Base-by-base conservation (phyloP, 2,888 invertebrate species). In the Tetheella fluctuosa region DNA sequence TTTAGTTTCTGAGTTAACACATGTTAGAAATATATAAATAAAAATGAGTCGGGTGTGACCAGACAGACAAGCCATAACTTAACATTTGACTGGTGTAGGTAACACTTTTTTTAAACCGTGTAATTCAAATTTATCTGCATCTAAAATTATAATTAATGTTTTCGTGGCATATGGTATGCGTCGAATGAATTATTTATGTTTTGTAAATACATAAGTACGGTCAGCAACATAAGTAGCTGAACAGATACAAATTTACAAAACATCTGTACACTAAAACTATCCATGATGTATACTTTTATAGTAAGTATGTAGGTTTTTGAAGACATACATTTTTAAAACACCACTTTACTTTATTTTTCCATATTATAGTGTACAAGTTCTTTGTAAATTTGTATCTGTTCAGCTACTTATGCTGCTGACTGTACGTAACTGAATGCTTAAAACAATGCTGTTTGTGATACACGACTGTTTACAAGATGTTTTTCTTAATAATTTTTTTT, bases 111-210 rank as follows among this genome's bases (percentile, higher is more conserved):
- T 64, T 60, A 67, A 67, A 64, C 61, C 75, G 65, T 69, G 73
- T 76, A 70, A 76, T 71, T 69, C 69, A 66, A 71, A 74, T 48
- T 48, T 42, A 42, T 61, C 59, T 60, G 39, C 59, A 73, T 69
- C 74, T 78, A 72, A 70, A 73, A 67, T 68, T 72, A 73, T 78
- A 76, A 77, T 77, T 74, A 74, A 71, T 71, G 73, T 70, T 71
- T 64, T 73, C 39, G 23, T 72, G 73, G 74, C 77, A 74, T 70
- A 77, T 75, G 78, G 73, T 69, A 71, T 70, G 69, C 69, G 74
- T 69, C 70, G 67, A 70, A 76, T 75, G 78, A 76, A 77, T 75
- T 69, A 77, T 77, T 75, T 76, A 75, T 69, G 66, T 63, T 67
- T 63, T 67, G 42, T 56, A 20, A 23, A 34, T 20, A 20, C 15